Percentiles rank a stretch among this genome's conserved stretches.
Conservation (phyloP, 2,113 vertebrate species). For the Leucopternis melanops region DNA sequence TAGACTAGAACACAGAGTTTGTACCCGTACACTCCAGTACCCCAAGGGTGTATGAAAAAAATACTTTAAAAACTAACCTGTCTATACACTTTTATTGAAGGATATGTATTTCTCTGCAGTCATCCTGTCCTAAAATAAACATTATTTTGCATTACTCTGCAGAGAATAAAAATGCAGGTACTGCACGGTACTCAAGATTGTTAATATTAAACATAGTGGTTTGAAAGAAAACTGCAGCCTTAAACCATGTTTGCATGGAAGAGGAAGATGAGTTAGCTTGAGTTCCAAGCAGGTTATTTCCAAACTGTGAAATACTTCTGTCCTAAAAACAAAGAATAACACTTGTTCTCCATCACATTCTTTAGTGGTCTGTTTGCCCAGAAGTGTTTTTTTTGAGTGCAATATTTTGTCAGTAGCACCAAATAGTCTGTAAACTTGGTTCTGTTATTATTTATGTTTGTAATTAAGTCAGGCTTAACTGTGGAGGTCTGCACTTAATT, state of each 20-base stretch:
- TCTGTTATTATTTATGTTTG: background rate
- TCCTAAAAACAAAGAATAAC: background rate
- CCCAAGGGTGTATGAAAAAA: background rate
- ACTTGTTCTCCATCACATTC: background rate
- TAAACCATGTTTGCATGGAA: background rate
- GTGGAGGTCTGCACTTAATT: background rate
- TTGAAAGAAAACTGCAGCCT: background rate
- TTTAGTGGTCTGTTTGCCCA: background rate
- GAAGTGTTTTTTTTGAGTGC: background rate
- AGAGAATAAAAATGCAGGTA: background rate
- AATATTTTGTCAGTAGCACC: background rate
- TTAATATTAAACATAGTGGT: background rate
- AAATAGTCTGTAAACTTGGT: background rate
- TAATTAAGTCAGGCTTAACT: background rate
- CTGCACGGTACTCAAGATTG: accelerated
- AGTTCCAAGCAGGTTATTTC: background rate
- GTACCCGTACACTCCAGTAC: background rate
- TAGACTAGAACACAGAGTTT: background rate
- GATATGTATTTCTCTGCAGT: background rate
- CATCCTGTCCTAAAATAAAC: background rate
- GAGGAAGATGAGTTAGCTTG: background rate
- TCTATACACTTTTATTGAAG: background rate
- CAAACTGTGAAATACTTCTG: background rate
- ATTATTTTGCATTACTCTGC: background rate
- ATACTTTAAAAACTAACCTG: background rate